Conservation (phyloP, 2,113 vertebrate species). For the Cromileptes altivelis region DNA sequence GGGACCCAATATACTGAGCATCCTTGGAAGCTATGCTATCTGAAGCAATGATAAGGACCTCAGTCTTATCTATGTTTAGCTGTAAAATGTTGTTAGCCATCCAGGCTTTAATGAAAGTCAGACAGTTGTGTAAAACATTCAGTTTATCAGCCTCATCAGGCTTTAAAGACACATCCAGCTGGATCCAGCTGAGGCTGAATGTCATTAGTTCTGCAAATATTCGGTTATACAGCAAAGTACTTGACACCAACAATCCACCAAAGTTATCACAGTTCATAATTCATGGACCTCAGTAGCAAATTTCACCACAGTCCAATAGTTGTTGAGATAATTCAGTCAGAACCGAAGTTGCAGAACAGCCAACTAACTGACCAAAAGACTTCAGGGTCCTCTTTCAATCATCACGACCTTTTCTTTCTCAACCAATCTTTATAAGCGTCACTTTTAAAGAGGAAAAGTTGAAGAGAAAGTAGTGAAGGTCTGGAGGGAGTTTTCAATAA, state of each 20-base stretch:
- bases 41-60: too few relatives aligned
- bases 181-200: background rate
- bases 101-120: background rate
- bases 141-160: background rate
- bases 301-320: background rate
- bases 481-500: background rate
- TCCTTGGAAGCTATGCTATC: too few relatives aligned
- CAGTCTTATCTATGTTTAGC: background rate
- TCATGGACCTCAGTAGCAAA: background rate
- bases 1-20: too few relatives aligned
- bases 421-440: too few relatives aligned
- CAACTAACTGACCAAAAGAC: too few relatives aligned
- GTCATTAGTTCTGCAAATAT: background rate
- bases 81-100: background rate
- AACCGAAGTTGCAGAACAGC: background rate
- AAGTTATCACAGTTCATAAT: background rate
- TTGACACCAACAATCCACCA: background rate
- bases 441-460: background rate
- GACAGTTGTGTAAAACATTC: background rate
- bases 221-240: background rate
- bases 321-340: background rate
- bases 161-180: background rate
- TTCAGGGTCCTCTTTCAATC: too few relatives aligned
- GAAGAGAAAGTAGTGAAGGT: background rate
- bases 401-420: background rate